These are phyloP conservation scores for Charadrius vociferus DNA, from an alignment of 2,113 vertebrate genomes.

Conservation along the genomic window DNA sequence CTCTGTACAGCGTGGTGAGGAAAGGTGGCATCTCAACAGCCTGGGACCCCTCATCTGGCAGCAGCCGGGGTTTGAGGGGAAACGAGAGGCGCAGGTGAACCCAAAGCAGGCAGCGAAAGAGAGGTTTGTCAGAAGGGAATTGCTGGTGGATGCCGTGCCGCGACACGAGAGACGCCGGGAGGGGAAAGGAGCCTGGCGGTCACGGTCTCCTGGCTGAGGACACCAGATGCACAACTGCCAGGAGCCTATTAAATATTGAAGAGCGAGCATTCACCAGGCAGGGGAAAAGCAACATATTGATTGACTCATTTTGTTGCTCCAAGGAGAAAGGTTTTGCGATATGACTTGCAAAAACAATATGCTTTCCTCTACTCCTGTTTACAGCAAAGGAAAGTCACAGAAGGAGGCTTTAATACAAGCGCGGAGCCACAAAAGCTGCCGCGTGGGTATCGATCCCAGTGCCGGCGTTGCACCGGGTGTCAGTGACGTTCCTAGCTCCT, in stretches of 20 bases:
- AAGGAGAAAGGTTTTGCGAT: neutral
- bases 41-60: neutral
- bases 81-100: neutral
- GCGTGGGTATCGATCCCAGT: neutral
- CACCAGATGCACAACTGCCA: neutral
- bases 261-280: neutral
- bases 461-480: neutral
- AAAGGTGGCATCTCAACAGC: neutral
- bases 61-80: neutral
- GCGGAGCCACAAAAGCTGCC: fast-evolving
- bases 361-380: neutral
- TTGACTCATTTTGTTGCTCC: neutral
- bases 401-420: neutral
- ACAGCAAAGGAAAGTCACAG: neutral
- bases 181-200: neutral
- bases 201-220: neutral
- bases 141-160: neutral
- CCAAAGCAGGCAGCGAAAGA: neutral
- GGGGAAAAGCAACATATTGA: conserved; percentile 3
- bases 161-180: fast-evolving
- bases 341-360: neutral
- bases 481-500: neutral
- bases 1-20: neutral
- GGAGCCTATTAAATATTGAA: conserved; percentile 63
- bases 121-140: neutral